Percentiles rank a stretch among this genome's conserved stretches.
Evolutionary conservation across 2,888 invertebrate genomes (phyloP).

Genomic region (Hydraecia micacea): DNA sequence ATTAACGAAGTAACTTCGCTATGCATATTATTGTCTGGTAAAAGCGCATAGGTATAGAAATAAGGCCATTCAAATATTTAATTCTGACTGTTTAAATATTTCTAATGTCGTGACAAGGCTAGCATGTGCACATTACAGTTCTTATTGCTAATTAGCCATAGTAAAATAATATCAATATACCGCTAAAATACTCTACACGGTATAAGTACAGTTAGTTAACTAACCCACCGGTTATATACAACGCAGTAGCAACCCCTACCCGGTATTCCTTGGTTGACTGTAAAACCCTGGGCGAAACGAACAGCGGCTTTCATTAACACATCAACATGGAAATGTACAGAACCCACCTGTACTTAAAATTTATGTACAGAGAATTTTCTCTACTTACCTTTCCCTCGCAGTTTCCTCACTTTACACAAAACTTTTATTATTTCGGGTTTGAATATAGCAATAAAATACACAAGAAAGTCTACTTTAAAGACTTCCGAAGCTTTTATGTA

Average conservation of each 20-base stretch:
- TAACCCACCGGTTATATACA: background rate
- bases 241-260: background rate
- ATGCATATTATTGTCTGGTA: background rate
- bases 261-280: constrained; percentile 38
- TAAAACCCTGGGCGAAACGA: constrained; percentile 23
- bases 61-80: background rate
- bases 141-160: background rate
- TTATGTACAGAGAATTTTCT: constrained; percentile 47
- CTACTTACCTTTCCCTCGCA: constrained; percentile 33
- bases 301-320: constrained; percentile 50
- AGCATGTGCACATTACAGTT: background rate
- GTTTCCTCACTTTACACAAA: constrained; percentile 47
- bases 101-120: no score
- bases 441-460: constrained; percentile 54
- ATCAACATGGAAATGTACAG: constrained; percentile 51
- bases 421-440: constrained; percentile 54
- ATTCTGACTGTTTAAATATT: background rate
- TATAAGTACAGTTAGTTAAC: background rate
- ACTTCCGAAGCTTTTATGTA: constrained; percentile 34
- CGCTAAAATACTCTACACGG: background rate
- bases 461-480: constrained; percentile 42
- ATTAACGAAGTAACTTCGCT: background rate
- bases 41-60: background rate
- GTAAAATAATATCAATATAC: constrained; percentile 3
- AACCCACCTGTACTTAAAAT: constrained; percentile 55